A percentile compares a stretch with the other conserved stretches of the same genome.
Conservation (phyloP, 2,888 invertebrate genomes). For the Brachyopa scutellaris region DNA sequence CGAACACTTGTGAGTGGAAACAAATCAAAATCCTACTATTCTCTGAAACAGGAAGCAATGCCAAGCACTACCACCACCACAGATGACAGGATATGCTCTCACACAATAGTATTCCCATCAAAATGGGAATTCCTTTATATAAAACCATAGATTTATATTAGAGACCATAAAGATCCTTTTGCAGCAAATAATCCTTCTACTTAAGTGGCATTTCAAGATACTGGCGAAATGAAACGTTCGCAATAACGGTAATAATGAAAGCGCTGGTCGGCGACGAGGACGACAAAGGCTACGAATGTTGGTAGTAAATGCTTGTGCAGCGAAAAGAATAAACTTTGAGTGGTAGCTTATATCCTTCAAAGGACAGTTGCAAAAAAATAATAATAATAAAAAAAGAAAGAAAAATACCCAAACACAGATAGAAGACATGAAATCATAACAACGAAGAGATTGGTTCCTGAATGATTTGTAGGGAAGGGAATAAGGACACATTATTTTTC, state of each 20-base stretch:
- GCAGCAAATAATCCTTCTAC: conserved; percentile 64
- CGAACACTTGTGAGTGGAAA: conserved; percentile 1
- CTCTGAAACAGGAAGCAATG: conserved; percentile 2
- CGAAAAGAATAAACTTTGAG: conserved; percentile 14
- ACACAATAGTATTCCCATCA: conserved; percentile 27
- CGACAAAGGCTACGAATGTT: conserved; percentile 1
- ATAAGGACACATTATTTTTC: neutral
- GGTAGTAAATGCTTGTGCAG: conserved; percentile 54
- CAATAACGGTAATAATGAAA: conserved; percentile 54
- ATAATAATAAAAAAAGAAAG: neutral
- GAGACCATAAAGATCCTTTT: conserved; percentile 56
- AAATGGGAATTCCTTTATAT: conserved; percentile 34
- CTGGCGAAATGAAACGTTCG: conserved; percentile 55
- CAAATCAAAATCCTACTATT: conserved; percentile 49
- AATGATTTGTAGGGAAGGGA: neutral
- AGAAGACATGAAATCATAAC: conserved; percentile 19
- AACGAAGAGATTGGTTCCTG: too few species aligned
- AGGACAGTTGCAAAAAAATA: conserved; percentile 3
- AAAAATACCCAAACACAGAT: neutral
- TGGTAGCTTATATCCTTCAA: conserved; percentile 21
- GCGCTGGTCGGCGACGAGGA: conserved; percentile 24
- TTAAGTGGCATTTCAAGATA: conserved; percentile 66
- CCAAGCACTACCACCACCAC: neutral
- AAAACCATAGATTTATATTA: conserved; percentile 68
- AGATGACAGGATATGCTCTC: neutral